Conservation (phyloP, 2,888 invertebrate genomes). For the Mylabris sibirica region DNA sequence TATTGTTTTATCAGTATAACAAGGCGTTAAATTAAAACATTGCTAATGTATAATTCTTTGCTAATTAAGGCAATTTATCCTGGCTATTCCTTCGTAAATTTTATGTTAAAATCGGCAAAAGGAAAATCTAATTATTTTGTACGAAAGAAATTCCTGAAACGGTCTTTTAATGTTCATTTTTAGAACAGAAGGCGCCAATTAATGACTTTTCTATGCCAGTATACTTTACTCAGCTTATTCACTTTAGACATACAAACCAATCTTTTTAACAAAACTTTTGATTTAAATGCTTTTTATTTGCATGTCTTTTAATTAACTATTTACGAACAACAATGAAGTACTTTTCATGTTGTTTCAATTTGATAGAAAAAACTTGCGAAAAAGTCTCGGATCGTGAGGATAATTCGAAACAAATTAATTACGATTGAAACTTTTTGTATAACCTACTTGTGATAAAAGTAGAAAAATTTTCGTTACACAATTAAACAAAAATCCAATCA, state of each 20-base stretch:
- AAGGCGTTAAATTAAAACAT: neutral
- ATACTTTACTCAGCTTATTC: neutral
- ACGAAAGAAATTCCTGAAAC: neutral
- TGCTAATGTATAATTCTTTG: neutral
- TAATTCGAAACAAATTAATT: slow-evolving; percentile 11
- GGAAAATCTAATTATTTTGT: neutral
- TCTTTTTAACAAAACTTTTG: neutral
- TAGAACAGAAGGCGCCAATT: neutral
- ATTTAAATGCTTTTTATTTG: neutral
- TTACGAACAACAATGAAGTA: neutral
- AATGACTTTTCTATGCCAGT: too few species aligned
- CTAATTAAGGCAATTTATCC: neutral
- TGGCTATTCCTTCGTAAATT: neutral
- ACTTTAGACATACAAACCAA: neutral
- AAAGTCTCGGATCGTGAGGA: neutral
- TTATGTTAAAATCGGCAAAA: neutral
- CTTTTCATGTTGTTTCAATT: neutral
- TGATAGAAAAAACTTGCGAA: neutral
- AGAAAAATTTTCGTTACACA: slow-evolving; percentile 36
- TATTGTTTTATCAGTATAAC: neutral
- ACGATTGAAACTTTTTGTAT: slow-evolving; percentile 23
- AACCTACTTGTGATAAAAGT: slow-evolving; percentile 28
- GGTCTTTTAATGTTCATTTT: neutral
- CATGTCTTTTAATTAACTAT: neutral
- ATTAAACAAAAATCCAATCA: slow-evolving; percentile 48